Percentiles rank a stretch among this genome's conserved stretches.
These are phyloP conservation scores for Alcis repandata DNA, from an alignment of 2,888 invertebrate genomes.

Conservation along the genomic window DNA sequence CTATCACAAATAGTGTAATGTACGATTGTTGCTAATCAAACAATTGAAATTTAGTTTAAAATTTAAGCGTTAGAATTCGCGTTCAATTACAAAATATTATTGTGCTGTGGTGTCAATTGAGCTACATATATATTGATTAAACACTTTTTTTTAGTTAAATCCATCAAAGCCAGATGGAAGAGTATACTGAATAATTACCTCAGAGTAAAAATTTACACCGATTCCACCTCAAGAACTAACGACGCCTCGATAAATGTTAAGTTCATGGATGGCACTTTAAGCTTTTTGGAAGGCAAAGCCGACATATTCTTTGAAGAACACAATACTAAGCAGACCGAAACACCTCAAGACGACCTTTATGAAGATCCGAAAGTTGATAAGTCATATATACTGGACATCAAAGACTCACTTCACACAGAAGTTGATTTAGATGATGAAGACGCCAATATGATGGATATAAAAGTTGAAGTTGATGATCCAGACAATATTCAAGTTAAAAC, in stretches of 20 bases:
- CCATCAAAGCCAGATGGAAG: slow-evolving; percentile 16
- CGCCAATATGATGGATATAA: neutral
- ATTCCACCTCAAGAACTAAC: neutral
- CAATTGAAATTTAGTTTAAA: no score
- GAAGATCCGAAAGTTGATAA: neutral
- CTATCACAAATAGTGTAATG: no score
- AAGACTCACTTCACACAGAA: slow-evolving; percentile 25
- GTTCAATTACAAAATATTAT: no score
- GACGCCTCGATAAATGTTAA: slow-evolving; percentile 2
- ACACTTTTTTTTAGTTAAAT: slow-evolving; percentile 9
- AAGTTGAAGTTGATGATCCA: neutral
- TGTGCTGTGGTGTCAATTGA: no score
- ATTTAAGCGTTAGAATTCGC: no score
- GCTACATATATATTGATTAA: neutral
- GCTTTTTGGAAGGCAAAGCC: slow-evolving; percentile 20
- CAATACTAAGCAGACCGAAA: neutral
- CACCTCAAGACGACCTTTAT: neutral
- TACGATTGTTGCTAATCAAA: no score
- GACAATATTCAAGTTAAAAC: neutral
- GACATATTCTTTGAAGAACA: neutral
- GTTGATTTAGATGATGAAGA: slow-evolving; percentile 21
- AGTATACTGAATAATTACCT: slow-evolving; percentile 8
- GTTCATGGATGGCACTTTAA: slow-evolving; percentile 22
- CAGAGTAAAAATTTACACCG: slow-evolving; percentile 5
- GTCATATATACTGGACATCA: slow-evolving; percentile 3